Evolutionary conservation across 2,113 vertebrate species (phyloP), one percentile per base, ranked within the genome.

Genomic region (Podarcis muralis): DNA sequence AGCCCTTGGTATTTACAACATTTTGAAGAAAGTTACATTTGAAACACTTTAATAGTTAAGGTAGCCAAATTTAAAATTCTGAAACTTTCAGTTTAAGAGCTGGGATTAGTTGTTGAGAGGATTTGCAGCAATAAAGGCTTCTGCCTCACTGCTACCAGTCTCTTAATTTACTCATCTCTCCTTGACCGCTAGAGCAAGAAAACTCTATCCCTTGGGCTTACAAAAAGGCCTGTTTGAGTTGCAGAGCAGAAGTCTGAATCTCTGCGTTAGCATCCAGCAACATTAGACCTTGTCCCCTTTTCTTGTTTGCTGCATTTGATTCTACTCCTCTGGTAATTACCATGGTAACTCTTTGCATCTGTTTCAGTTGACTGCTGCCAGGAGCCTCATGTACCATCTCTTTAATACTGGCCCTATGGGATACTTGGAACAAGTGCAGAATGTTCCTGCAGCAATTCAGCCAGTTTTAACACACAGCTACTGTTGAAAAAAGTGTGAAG

Each of bases 301-400:
- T n/a, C 57, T 37, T 57, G 71, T 40, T 62, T 11, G 53, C 57
- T 79, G 5, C 25, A 48, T 78, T 86, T 79, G 76, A 68, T 62
- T 68, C 27, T 68, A 86, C 37, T 86, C 30, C 62, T 78, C 18
- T 48, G 37, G 75, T n/a, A 86, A 86, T 86, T 79, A 48, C 85
- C 6, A 86, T 79, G 40, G 85, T 68, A 68, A 68, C 53, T n/a
- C 40, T 48, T 22, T 76, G 7, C 72, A 76, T 62, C 27, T 86
- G 74, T 62, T 76, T 85, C 57, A 59, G 25, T 13, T 66, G 35
- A 87, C 81, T 81, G 79, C 53, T 74, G 32, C 68, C 53, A 81
- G 72, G 32, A 62, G 32, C 37, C 30, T 40, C 53, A 43, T 75
- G 79, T 75, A 66, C 59, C 69, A 76, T n/a, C 20, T 66, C 37